phyloP scores from a whole-genome alignment of 1,140 invertebrate species.

The Asbolus verrucosus region DNA sequence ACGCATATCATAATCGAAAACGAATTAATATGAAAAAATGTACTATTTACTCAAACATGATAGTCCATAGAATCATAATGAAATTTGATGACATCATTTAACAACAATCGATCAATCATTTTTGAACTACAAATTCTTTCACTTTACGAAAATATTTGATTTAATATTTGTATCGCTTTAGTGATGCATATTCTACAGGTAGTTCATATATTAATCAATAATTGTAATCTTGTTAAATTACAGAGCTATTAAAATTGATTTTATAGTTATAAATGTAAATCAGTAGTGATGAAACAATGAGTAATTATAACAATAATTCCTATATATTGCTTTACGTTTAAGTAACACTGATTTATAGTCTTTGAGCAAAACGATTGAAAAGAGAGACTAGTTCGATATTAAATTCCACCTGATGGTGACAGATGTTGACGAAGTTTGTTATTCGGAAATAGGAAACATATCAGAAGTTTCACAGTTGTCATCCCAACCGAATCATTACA shows the following conservation, averaged over 20 bases:
- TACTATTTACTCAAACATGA: no score
- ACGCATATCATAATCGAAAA: no score
- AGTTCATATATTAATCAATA: background rate
- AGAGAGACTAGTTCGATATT: conserved; percentile 50
- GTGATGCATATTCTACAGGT: background rate
- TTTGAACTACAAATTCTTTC: no score
- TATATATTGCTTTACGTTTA: background rate
- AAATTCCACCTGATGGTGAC: conserved; percentile 53
- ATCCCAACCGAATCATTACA: conserved; percentile 16
- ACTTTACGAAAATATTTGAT: no score
- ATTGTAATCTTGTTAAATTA: conserved; percentile 20
- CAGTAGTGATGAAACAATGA: conserved; percentile 1
- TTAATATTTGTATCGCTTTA: no score
- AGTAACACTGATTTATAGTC: conserved; percentile 21
- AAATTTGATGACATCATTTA: no score
- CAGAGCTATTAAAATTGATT: conserved; percentile 17
- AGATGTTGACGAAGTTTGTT: conserved; percentile 51
- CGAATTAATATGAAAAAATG: no score
- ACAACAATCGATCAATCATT: no score
- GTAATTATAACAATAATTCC: conserved; percentile 20
- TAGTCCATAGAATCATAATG: no score
- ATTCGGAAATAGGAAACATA: conserved; percentile 48
- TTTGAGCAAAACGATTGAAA: conserved; percentile 1
- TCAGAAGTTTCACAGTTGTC: conserved; percentile 41
- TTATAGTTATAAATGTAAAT: conserved; percentile 7